Conservation (phyloP, 2,113 vertebrate species). For the Hassar affinis region DNA sequence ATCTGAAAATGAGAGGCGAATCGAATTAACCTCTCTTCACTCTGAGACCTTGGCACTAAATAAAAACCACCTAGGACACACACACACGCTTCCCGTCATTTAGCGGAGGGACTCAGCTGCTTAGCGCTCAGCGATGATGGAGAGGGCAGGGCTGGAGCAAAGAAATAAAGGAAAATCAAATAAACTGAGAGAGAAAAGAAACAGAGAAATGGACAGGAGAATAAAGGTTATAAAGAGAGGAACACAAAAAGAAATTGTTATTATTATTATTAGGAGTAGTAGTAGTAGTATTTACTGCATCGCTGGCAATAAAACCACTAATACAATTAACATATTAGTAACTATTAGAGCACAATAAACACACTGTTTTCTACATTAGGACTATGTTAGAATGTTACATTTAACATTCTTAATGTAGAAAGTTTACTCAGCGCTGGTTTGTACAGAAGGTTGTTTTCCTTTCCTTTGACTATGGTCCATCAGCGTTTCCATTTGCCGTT, state of each 20-base stretch:
- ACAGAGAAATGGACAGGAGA: neutral
- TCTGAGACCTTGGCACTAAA: slow-evolving; percentile 31
- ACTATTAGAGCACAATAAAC: neutral
- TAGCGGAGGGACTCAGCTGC: neutral
- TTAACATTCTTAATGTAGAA: neutral
- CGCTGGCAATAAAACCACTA: neutral
- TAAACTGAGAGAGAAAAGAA: slow-evolving; percentile 18
- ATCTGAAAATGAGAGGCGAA: slow-evolving; percentile 43
- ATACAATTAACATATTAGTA: neutral
- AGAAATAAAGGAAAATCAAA: neutral
- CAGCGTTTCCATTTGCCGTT: neutral
- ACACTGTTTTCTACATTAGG: neutral
- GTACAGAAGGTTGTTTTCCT: neutral
- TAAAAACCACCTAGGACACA: slow-evolving; percentile 12
- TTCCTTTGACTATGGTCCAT: neutral
- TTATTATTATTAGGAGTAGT: neutral
- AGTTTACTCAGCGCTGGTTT: neutral
- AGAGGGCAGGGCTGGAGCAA: slow-evolving; percentile 2
- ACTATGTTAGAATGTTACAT: no score
- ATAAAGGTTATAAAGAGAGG: neutral
- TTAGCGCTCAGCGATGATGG: neutral
- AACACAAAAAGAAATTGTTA: neutral
- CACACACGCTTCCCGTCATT: slow-evolving; percentile 11
- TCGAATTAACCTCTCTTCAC: slow-evolving; percentile 49
- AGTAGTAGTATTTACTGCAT: neutral